Evolutionary conservation across 2,797 vertebrate genomes (phyloP), one percentile per base, ranked within the genome.

Genomic region (Hylomyscus alleni): DNA sequence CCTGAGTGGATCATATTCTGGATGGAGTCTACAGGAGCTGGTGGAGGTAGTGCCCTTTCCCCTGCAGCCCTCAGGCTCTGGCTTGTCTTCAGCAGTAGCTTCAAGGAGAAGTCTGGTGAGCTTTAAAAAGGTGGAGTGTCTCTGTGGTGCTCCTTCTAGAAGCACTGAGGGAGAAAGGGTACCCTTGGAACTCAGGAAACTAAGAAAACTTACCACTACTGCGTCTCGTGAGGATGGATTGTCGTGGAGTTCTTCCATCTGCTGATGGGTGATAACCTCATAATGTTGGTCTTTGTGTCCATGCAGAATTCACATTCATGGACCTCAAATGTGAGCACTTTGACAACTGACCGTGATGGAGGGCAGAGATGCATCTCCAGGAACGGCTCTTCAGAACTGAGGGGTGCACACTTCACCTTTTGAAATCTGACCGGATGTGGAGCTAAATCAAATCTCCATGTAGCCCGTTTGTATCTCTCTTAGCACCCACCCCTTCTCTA

Each of bases 1-100:
- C 80, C 37, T 50, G 60, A 17, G 50, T 22, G 82, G 60, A 85
- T 94, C 96, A 89, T 90, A 95, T 95, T 98, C 80, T 73, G 83
- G 96, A 65, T 17, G 78, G 95, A 95, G 20, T 96, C 92, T 60
- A 93, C 89, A 50, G 34, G 34, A 85, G 67, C 34, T 4, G 0
- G 77, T 91, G 80, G 93, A 96, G 52, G 96, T 93, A 88, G 89
- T 72, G 91, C 77, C 92, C 76, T 97, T 80, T 95, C 91, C 88
- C 90, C 89, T 92, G 88, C 73, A 19, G 8, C 6, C 60, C n/a
- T 40, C 24, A 20, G 84, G 82, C 40, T 1, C 26, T 12, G 47
- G 17, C 65, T 83, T 76, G 29, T 52, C 60, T 50, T 40, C 19
- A 65, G 58, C 1, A 6, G 58, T 2, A 44, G 58, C 52, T 56